Conservation (phyloP, 1,140 invertebrate species). For the Archegozetes longisetosus region DNA sequence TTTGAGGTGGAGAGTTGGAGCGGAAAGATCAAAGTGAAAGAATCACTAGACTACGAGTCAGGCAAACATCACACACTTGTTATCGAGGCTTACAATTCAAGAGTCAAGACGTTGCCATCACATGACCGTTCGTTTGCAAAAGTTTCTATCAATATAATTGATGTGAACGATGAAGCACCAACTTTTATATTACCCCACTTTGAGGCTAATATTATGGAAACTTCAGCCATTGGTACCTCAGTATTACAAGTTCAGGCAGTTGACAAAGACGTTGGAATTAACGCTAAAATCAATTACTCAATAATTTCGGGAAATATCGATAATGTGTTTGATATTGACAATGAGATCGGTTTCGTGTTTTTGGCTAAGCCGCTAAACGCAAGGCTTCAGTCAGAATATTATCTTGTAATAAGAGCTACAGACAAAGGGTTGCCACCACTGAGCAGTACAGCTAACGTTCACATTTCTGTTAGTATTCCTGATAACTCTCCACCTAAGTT, state of each 20-base stretch:
- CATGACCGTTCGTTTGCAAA: constrained; percentile 10
- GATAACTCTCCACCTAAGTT: constrained; percentile 74
- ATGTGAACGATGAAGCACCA: constrained; percentile 77
- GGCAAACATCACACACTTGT: constrained; percentile 34
- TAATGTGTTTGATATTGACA: constrained; percentile 61
- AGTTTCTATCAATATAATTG: constrained; percentile 34
- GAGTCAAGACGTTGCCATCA: constrained; percentile 34
- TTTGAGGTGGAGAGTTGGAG: constrained; percentile 10
- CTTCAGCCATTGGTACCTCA: constrained; percentile 48
- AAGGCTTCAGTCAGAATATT: constrained; percentile 50
- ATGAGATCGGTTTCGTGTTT: constrained; percentile 52
- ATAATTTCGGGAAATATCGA: constrained; percentile 55
- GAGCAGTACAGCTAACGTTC: constrained; percentile 57
- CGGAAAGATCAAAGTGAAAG: constrained; percentile 44
- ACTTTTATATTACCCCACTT: constrained; percentile 56
- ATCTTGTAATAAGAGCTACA: constrained; percentile 58
- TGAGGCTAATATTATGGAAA: constrained; percentile 56
- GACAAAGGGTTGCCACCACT: constrained; percentile 59
- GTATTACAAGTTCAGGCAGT: constrained; percentile 55
- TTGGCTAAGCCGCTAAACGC: constrained; percentile 55
- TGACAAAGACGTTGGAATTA: constrained; percentile 62
- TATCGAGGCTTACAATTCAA: constrained; percentile 69
- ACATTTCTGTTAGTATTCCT: constrained; percentile 76
- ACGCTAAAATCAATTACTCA: constrained; percentile 58
- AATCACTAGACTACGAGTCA: constrained; percentile 51